Conservation (phyloP, 2,797 vertebrate species). For the Notolepis coatsorum region DNA sequence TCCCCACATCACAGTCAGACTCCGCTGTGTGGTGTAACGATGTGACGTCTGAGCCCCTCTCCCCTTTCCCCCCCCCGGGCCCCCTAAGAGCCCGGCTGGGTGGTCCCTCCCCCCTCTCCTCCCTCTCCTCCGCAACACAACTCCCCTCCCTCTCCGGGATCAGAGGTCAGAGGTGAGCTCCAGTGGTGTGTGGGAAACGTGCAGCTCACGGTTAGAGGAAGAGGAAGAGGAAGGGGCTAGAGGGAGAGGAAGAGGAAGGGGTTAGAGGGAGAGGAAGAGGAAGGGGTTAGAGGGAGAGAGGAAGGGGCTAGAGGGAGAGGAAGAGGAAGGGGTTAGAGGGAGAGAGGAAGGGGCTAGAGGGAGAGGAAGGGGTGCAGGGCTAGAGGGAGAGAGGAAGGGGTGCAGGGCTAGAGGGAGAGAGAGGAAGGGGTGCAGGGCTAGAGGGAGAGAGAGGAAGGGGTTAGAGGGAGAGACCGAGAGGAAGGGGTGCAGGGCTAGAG, state of each 20-base stretch:
- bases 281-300: no score
- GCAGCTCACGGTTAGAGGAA: no score
- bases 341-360: no score
- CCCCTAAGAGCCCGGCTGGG: conserved; percentile 68
- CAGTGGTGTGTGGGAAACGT: conserved; percentile 78
- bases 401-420: no score
- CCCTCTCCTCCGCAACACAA: background rate
- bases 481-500: conserved; percentile 30
- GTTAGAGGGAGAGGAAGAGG: no score
- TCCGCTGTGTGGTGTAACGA: conserved; percentile 35
- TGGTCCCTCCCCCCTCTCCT: conserved; percentile 58
- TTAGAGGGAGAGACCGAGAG: no score
- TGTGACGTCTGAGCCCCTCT: conserved; percentile 48
- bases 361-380: no score
- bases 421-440: no score
- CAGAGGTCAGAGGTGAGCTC: conserved; percentile 77
- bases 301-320: no score
- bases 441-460: no score
- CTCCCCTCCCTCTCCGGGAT: conserved; percentile 47
- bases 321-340: no score
- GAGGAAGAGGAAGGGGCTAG: conserved; percentile 36
- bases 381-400: no score
- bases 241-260: background rate
- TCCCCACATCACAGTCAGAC: conserved; percentile 21
- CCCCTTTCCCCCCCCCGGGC: conserved; percentile 42